Percentiles rank a stretch among this genome's conserved stretches.
These are phyloP conservation scores for Sebastes taczanowskii DNA, from an alignment of 2,797 vertebrate species.

Conservation along the genomic window DNA sequence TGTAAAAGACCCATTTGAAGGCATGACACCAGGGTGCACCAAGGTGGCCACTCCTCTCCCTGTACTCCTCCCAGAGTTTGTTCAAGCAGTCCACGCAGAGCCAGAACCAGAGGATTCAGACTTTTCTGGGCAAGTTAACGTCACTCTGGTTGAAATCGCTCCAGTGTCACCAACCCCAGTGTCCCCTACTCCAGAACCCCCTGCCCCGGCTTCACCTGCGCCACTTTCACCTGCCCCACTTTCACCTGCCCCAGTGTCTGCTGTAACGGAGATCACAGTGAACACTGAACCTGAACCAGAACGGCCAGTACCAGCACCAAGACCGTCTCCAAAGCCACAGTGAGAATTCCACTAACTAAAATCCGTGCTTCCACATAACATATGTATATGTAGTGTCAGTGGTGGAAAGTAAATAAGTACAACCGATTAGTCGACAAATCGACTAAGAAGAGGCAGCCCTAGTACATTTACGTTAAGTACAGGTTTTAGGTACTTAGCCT, in stretches of 20 bases:
- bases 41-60: slow-evolving; percentile 60
- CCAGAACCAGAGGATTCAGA: not conserved
- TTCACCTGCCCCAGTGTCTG: not conserved
- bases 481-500: not conserved
- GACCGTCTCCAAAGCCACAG: slow-evolving; percentile 46
- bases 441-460: not conserved
- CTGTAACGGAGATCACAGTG: not conserved
- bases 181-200: not conserved
- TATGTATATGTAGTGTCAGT: not conserved
- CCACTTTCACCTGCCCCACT: not conserved
- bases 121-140: not conserved
- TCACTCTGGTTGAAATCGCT: slow-evolving; percentile 6
- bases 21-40: slow-evolving; percentile 44
- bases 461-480: not conserved
- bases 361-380: not conserved
- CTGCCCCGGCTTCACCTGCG: not conserved
- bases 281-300: slow-evolving; percentile 6
- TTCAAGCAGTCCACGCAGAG: not conserved
- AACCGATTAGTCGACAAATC: too few relatives aligned
- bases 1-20: slow-evolving; percentile 32
- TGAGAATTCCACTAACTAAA: slow-evolving; percentile 28
- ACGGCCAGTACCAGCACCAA: not conserved
- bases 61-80: slow-evolving; percentile 12
- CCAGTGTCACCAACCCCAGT: not conserved
- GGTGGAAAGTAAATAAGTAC: not conserved